Evolutionary conservation across 1,140 invertebrate genomes (phyloP).

Genomic region (Protaetia brevitarsis): DNA sequence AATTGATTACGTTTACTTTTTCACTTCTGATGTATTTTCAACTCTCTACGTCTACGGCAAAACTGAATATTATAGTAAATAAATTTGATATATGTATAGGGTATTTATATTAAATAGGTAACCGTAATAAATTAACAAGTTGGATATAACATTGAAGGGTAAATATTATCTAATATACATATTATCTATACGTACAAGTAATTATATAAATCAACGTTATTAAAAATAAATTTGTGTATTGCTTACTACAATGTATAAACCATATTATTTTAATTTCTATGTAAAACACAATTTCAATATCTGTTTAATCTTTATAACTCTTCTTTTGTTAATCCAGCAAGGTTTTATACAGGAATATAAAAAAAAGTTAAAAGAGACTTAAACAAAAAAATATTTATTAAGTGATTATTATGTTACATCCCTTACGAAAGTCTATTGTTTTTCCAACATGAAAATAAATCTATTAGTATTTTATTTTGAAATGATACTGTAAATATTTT

Average conservation of each 20-base stretch:
- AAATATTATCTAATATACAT: not conserved
- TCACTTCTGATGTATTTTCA: not conserved
- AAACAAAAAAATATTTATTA: not conserved
- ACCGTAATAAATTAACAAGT: not conserved
- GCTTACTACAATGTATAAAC: slow-evolving; percentile 8
- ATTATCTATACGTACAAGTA: not conserved
- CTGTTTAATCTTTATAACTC: not conserved
- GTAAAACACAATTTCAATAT: not conserved
- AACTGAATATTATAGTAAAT: slow-evolving; percentile 1
- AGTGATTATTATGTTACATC: no score
- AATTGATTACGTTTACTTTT: slow-evolving; percentile 10
- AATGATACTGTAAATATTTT: no score
- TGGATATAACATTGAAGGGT: slow-evolving; percentile 11
- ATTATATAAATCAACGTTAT: no score
- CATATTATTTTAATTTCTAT: not conserved
- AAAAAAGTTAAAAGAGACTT: not conserved
- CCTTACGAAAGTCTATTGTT: no score
- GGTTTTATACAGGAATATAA: not conserved
- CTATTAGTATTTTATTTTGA: no score
- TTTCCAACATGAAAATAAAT: no score
- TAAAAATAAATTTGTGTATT: not conserved
- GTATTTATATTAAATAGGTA: not conserved
- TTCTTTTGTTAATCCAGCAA: slow-evolving; percentile 11
- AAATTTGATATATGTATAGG: slow-evolving; percentile 16
- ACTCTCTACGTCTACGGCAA: not conserved